These are phyloP conservation scores for Stomatorhinus walkeri DNA, from an alignment of 2,797 vertebrate genomes.

Conservation along the genomic window DNA sequence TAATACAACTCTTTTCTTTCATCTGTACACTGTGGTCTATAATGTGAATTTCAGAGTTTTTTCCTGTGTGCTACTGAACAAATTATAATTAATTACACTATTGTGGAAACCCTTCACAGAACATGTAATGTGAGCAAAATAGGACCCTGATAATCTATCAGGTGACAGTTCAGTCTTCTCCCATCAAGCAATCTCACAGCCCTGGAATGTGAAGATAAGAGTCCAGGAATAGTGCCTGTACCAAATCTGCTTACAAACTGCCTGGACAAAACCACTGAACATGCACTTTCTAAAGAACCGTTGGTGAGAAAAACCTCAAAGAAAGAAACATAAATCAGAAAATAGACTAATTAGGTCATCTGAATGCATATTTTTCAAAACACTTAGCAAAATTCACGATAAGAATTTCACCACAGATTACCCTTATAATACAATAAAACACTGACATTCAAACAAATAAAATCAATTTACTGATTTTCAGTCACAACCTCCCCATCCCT, in stretches of 20 bases:
- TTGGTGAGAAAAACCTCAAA: background rate
- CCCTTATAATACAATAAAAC: background rate
- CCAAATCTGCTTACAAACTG: conserved; percentile 1
- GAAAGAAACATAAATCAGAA: background rate
- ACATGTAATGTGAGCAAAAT: background rate
- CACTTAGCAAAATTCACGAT: background rate
- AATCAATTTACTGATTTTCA: background rate
- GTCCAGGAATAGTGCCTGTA: conserved; percentile 45
- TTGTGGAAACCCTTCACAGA: background rate
- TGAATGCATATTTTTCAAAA: background rate
- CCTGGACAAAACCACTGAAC: background rate
- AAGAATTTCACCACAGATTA: background rate
- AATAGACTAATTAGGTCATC: background rate
- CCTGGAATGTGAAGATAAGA: conserved; percentile 44
- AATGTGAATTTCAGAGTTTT: background rate
- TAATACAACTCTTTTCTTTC: background rate
- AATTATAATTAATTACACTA: conserved; percentile 9
- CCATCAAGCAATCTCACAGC: conserved; percentile 37
- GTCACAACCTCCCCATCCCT: background rate
- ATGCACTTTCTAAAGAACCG: background rate
- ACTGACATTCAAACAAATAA: background rate
- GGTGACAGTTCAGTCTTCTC: conserved; percentile 19
- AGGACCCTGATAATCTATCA: conserved; percentile 20
- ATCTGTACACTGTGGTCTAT: background rate
- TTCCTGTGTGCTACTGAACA: background rate